These are phyloP conservation scores for Beris morrisii DNA, from an alignment of 2,888 invertebrate species.

Conservation along the genomic window DNA sequence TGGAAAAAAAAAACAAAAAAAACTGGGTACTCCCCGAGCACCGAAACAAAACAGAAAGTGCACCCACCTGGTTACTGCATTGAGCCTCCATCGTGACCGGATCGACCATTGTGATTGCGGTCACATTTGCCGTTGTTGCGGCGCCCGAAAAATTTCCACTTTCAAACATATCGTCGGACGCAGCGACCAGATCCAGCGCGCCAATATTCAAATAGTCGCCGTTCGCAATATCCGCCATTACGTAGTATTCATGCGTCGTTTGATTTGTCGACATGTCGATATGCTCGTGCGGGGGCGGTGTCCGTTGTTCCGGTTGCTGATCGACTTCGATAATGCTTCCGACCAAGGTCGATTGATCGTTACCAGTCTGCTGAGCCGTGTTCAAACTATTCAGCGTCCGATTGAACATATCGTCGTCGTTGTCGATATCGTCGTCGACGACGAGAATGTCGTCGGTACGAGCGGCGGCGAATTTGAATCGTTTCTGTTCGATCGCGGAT, in stretches of 20 bases:
- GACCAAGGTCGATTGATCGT: not conserved
- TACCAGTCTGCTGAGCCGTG: not conserved
- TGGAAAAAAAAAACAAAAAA: not conserved
- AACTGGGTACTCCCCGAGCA: not conserved
- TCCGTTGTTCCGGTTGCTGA: not conserved
- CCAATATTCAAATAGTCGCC: conserved; percentile 23
- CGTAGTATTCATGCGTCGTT: conserved; percentile 13
- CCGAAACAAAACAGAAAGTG: not conserved
- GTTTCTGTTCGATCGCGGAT: not conserved
- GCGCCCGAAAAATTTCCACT: not conserved
- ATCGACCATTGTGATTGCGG: conserved; percentile 31
- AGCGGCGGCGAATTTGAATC: not conserved
- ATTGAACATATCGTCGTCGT: not conserved
- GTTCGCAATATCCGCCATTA: conserved; percentile 2
- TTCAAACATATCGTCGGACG: conserved; percentile 33
- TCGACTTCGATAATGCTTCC: conserved; percentile 21
- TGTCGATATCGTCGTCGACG: not conserved
- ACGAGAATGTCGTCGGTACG: not conserved
- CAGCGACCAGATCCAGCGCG: conserved; percentile 29
- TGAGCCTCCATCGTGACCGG: conserved; percentile 29
- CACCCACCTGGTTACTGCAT: conserved; percentile 3
- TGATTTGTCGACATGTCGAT: not conserved
- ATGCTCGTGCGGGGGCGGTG: not conserved
- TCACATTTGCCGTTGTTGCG: not conserved
- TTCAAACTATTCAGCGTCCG: conserved; percentile 26